A percentile compares a stretch with the other conserved stretches of the same genome.
Evolutionary conservation across 64 coral and sea anemone genomes (phyloP).

Genomic region (Dendronephthya gigantea): DNA sequence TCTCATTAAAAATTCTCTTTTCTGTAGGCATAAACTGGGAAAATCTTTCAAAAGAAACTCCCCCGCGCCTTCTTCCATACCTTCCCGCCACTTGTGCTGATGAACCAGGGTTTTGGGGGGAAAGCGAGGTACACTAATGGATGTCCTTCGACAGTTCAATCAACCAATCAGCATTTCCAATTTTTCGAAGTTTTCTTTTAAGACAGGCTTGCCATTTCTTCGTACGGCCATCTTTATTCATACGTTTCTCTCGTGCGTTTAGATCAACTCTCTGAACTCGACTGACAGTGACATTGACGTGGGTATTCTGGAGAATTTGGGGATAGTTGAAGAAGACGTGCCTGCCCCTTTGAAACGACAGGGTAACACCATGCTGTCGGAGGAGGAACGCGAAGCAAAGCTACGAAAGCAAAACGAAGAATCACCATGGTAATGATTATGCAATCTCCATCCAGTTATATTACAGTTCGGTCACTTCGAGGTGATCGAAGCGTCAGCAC

Average conservation of each 20-base stretch:
- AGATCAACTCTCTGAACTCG: slow-evolving; percentile 4
- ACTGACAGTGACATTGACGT: slow-evolving; percentile 10
- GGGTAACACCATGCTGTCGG: slow-evolving; percentile 44
- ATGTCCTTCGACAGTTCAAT: background rate
- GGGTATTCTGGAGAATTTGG: slow-evolving; percentile 38
- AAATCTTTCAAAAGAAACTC: slow-evolving; percentile 47
- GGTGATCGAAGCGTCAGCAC: background rate
- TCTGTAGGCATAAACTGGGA: slow-evolving; percentile 62
- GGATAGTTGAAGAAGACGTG: slow-evolving; percentile 56
- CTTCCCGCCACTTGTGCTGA: slow-evolving; percentile 61
- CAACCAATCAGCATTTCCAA: background rate
- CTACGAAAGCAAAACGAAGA: slow-evolving; percentile 42
- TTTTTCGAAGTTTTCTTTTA: background rate
- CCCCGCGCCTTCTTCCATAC: slow-evolving; percentile 69
- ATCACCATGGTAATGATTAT: slow-evolving; percentile 60
- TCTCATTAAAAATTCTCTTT: too few species aligned
- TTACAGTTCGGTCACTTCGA: background rate
- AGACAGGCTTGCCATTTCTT: too few species aligned
- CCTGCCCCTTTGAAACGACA: background rate
- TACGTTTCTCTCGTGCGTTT: background rate
- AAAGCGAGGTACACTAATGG: slow-evolving; percentile 60
- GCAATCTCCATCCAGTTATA: too few species aligned
- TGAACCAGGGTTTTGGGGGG: slow-evolving; percentile 67
- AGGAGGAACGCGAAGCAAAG: slow-evolving; percentile 34
- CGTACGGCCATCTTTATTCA: too few species aligned